Percentiles rank a stretch among this genome's conserved stretches.
Conservation (phyloP, 1,140 invertebrate species). For the Camponotus vicinus region DNA sequence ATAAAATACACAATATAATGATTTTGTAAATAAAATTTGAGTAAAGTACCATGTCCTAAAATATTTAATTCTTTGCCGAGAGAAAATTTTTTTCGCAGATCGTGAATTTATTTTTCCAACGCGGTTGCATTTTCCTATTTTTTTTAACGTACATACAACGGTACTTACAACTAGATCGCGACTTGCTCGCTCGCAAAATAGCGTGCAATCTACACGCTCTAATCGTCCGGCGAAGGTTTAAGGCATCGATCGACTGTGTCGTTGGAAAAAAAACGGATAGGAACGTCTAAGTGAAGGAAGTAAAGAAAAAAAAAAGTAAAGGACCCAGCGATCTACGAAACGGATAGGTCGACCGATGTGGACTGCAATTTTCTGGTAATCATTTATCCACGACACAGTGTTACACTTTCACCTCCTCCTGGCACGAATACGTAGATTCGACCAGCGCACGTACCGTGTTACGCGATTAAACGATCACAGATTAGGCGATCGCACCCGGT, state of each 20-base stretch:
- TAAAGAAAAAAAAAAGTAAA: neutral
- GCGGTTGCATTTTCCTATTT: conserved; percentile 18
- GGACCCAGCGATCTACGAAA: conserved; percentile 56
- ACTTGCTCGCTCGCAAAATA: conserved; percentile 35
- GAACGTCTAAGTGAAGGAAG: conserved; percentile 7
- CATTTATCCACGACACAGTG: conserved; percentile 70
- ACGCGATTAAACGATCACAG: conserved; percentile 53
- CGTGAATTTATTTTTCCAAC: conserved; percentile 14
- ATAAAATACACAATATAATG: neutral
- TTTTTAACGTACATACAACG: conserved; percentile 24
- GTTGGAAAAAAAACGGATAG: conserved; percentile 19
- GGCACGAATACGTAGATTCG: conserved; percentile 39
- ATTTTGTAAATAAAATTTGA: neutral
- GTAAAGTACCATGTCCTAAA: neutral
- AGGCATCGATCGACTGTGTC: conserved; percentile 53
- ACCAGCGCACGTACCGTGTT: conserved; percentile 44
- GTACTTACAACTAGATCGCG: conserved; percentile 17
- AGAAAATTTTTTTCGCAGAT: neutral
- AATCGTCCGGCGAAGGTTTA: conserved; percentile 59
- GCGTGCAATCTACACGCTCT: conserved; percentile 61
- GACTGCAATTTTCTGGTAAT: conserved; percentile 75
- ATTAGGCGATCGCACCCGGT: conserved; percentile 56
- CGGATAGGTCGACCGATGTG: conserved; percentile 36
- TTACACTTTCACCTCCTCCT: conserved; percentile 57
- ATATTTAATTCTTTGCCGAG: neutral